Evolutionary conservation across 2,888 invertebrate species (phyloP), one percentile per base, ranked within the genome.

Genomic region (Orthosia cruda): DNA sequence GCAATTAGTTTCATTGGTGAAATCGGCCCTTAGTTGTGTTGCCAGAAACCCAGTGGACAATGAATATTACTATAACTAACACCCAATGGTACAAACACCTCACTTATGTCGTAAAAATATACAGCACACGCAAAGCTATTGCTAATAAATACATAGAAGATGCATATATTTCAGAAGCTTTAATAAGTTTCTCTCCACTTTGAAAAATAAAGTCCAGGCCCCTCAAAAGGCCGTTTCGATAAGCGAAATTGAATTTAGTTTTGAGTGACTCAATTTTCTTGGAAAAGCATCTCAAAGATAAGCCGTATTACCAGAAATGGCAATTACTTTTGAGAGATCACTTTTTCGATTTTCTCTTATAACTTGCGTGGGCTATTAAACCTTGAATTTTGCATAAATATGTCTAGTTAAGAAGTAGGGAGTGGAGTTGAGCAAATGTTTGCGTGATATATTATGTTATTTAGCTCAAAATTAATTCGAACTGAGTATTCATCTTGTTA

Each of bases 401-500:
- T 72, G 20, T 57, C 67, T 61, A 49, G 63, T 67, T 64, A 63
- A 16, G n/a, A 66, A 59, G 66, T 77, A 65, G 54, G 71, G 62
- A 73, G 26, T 80, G 40, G 84, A 80, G 45, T 66, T 72, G 52
- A 80, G 62, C 49, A 70, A 80, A 84, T 84, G 59, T 84, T 81
- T 61, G 45, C 50, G 45, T 61, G 64, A 64, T 83, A 77, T 80
- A 74, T 84, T 50, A 70, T 55, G 63, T 61, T 69, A 71, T 81
- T 78, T 74, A 73, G 63, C 63, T 66, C 68, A 82, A 77, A 83
- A 87, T 87, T 85, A 80, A 71, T 85, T 71, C 83, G 80, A 77
- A 74, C 70, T 76, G 74, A 81, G 67, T 76, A 85, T 81, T 80
- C 85, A 77, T 86, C 86, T 87, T 83, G 86, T 76, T 86, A 78